Base-by-base conservation (phyloP, 2,797 vertebrate genomes). In the Margarornis squamiger region DNA sequence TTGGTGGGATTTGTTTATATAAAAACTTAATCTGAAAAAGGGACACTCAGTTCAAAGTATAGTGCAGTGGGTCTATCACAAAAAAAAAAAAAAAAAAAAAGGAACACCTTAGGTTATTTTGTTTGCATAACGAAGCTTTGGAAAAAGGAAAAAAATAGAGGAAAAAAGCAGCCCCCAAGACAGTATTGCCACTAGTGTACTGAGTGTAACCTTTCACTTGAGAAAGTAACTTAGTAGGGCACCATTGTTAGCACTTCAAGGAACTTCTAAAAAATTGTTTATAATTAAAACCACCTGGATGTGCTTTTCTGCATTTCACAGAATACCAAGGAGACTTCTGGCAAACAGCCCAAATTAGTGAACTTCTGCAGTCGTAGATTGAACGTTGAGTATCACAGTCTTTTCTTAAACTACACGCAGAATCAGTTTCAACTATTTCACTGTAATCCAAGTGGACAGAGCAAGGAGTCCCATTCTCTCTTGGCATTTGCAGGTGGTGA, bases 401-500 rank as follows among this genome's bases (percentile, higher is more conserved):
- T 82, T 95, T 96, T 81, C 26, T 39, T 73, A 95, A 97, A 92
- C 93, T 83, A 96, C 46, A 75, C 0, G 43, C 8, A 86, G 72
- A 87, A 77, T 1, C 93, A 38, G 57, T 86, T 83, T 58, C 57
- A 90, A 94, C 88, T 94, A 96, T 61, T 97, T 96, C 84, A 95
- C 6, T 96, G 97, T 95, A 97, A 97, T 97, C 97, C 97, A 97
- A 94, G 91, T 3, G 19, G 95, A 95, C 30, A 15, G 74, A 88
- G 93, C 49, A 84, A 73, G 45, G 91, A 97, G 83, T 95, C 84
- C 65, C 91, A 76, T 71, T 95, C 94, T 86, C 76, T 96, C 95
- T 95, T 62, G 57, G 63, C 86, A 96, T 78, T 85, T 74, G 95
- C 38, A 94, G 93, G 74, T n/a, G 95, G 77, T 2, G 4, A 86